Evolutionary conservation across 2,888 invertebrate species (phyloP).

Genomic region (Nemapogon koenigi): DNA sequence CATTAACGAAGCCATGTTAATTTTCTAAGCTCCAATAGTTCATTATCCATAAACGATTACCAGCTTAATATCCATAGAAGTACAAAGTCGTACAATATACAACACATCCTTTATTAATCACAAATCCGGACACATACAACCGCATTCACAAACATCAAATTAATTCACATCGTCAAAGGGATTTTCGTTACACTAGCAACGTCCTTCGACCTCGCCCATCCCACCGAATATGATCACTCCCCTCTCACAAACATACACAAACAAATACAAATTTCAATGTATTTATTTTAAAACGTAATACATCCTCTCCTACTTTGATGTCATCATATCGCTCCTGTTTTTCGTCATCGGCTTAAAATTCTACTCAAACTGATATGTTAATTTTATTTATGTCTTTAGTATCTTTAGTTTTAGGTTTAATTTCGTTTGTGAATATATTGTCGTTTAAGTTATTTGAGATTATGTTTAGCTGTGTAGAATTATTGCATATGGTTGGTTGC

Average conservation of each 20-base stretch:
- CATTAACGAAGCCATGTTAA: too few species aligned
- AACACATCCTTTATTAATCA: conserved; percentile 32
- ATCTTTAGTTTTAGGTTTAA: conserved; percentile 48
- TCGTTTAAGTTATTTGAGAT: conserved; percentile 35
- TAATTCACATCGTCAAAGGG: conserved; percentile 54
- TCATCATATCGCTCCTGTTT: conserved; percentile 64
- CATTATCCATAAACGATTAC: too few species aligned
- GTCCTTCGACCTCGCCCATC: too few species aligned
- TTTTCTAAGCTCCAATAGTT: too few species aligned
- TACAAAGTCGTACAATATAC: conserved; percentile 2
- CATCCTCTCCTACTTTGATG: conserved; percentile 65
- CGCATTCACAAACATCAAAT: conserved; percentile 44
- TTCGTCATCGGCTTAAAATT: conserved; percentile 56
- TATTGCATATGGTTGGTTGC: conserved; percentile 64
- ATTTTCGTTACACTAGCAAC: too few species aligned
- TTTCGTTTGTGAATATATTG: conserved; percentile 47
- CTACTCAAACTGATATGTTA: conserved; percentile 48
- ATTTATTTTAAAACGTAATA: conserved; percentile 64
- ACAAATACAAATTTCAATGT: conserved; percentile 55
- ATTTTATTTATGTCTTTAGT: conserved; percentile 54
- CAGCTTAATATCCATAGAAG: not conserved
- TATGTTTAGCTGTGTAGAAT: conserved; percentile 38
- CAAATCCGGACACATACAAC: conserved; percentile 33
- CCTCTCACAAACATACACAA: conserved; percentile 49
- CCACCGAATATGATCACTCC: conserved; percentile 55